Conservation (phyloP, 2,113 vertebrate genomes). For the Anthoscopus minutus region DNA sequence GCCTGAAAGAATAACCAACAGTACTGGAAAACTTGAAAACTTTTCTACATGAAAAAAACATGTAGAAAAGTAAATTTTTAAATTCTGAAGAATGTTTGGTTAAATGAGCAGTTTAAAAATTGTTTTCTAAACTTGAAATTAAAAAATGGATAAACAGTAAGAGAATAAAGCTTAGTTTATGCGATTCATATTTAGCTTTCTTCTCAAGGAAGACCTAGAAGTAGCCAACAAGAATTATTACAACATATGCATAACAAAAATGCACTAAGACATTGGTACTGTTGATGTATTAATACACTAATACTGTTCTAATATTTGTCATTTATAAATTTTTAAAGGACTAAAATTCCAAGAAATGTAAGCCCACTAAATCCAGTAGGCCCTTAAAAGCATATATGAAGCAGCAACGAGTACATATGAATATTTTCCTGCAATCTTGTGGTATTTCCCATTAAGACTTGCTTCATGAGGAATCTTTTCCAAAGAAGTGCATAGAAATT, state of each 20-base stretch:
- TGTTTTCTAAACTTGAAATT: background rate
- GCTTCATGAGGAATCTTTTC: background rate
- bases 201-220: background rate
- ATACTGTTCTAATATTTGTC: background rate
- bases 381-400: background rate
- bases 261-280: background rate
- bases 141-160: background rate
- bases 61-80: background rate
- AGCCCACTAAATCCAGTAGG: background rate
- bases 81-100: background rate
- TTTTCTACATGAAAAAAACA: background rate
- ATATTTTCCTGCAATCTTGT: background rate
- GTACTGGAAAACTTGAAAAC: background rate
- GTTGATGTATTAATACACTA: background rate
- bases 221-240: background rate
- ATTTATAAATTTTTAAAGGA: background rate
- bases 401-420: background rate
- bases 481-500: background rate
- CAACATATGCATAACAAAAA: background rate
- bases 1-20: background rate
- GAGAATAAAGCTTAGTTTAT: background rate
- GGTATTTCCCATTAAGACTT: background rate
- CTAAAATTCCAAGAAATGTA: background rate
- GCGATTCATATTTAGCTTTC: background rate
- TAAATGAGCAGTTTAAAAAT: background rate